Base-by-base conservation (phyloP, 2,113 vertebrate species). In the Syngnathus scovelli region DNA sequence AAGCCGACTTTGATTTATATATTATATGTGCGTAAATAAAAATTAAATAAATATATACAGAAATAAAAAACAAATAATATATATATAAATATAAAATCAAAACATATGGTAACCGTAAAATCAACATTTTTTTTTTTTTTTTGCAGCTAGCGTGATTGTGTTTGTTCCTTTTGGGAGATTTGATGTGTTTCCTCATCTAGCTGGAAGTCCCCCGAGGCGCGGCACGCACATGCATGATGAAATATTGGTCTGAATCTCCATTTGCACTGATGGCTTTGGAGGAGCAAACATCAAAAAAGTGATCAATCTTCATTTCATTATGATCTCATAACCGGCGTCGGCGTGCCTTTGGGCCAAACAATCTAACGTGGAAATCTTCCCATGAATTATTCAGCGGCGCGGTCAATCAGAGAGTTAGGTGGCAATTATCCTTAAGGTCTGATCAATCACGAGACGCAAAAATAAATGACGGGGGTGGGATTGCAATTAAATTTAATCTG, bases 341-440 rank as follows among this genome's bases (percentile, higher is more conserved):
- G 73, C 74, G 59, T 7, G 64, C 74, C 75, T 69, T 51, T 49
- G 23, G 59, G 46, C 49, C 16, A 75, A 69, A 56, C 65, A 83
- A 86, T 85, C 67, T 73, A 75, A 80, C 69, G 64, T 76, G 68
- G 68, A 77, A 69, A 81, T 75, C 55, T 18, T 15, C 3, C 23
- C 27, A 69, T 84, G 67, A 66, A 84, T 83, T 80, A 88, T 86
- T 85, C 79, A 82, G 3, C 0, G 15, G 10, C 3, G 16, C 43
- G 46, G 41, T 62, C 72, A 75, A 61, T 70, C 36, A 65, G 56
- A 48, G 21, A 56, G 61, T 72, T 64, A 74, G 67, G 60, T 59
- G 66, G 67, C 51, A 68, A 74, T 83, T 79, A 69, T 69, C 72
- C 39, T 66, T 72, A 67, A 77, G 63, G 65, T 78, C 55, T 52